Base-by-base conservation (phyloP, 2,888 invertebrate genomes). In the Pecten maximus region DNA sequence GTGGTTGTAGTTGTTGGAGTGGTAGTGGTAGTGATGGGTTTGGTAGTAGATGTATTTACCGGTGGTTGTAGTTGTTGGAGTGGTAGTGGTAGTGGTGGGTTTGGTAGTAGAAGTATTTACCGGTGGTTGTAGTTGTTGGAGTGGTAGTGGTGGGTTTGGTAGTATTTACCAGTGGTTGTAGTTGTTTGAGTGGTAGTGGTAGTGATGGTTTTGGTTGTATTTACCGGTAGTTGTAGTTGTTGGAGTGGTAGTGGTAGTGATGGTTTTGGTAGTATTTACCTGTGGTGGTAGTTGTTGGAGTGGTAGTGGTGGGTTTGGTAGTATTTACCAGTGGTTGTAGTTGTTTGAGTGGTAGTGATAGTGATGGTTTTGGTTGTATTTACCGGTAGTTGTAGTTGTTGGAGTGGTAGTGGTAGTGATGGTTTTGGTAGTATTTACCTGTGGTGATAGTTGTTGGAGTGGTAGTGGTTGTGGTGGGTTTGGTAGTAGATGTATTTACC, bases 231-330 rank as follows among this genome's bases (percentile, higher is more conserved):
- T 44, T 6, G 44, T 44, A 44, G 44, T 44, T 44, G 44, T 6
- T 10, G 44, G 6, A 12, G 44, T 74, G 35, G 35, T 28, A 74
- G 6, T 74, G 16, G 0, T 2, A 15, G 74, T 35, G 0, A 10
- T 74, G 12, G 28, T 74, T 40, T 40, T 88, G 88, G 87, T 87
- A 87, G 40, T 48, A 48, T 89, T 89, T 89, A 89, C 89, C 89
- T 48, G 87, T 89, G 39, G 48, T 89, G 39, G 87, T 87, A 48
- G 89, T 89, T 87, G 87, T 50, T 86, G 40, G 88, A 74, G 6
- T 88, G 39, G 50, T 90, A 74, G 40, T 86, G 88, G 48, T 28
- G 12, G 44, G 44, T 10, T 6, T 44, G 44, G 44, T 44, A 12
- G 12, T 44, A 44, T 44, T 44, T 44, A 44, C 44, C 44, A 44